Conservation (phyloP, 2,797 vertebrate species). For the Paratrypauchen microcephalus region DNA sequence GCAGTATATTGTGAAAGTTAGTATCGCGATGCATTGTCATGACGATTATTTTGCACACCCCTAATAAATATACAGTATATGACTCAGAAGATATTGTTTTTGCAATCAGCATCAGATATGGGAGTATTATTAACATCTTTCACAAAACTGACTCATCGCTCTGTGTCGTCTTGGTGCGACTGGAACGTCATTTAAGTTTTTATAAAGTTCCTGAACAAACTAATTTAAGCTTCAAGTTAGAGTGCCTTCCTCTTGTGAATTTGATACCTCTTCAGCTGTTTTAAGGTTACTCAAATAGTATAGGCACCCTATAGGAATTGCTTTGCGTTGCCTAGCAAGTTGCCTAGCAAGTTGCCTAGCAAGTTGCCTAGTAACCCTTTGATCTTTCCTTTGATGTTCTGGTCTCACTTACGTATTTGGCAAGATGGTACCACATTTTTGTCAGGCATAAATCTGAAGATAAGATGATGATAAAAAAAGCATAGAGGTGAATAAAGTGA, state of each 20-base stretch:
- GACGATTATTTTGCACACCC: no score
- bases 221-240: background rate
- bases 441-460: no score
- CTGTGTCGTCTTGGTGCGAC: background rate
- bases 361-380: no score
- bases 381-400: no score
- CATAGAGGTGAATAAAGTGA: no score
- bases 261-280: background rate
- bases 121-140: constrained; percentile 8
- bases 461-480: no score
- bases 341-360: no score
- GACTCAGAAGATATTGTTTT: constrained; percentile 2
- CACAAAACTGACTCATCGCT: constrained; percentile 8
- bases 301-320: no score
- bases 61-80: constrained; percentile 5
- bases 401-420: background rate
- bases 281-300: background rate
- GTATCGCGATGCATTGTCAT: no score
- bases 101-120: constrained; percentile 5
- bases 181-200: constrained; percentile 1
- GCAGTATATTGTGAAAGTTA: no score
- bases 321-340: no score
- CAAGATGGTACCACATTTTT: background rate
- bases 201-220: background rate
- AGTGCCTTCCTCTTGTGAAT: background rate